A percentile compares a stretch with the other conserved stretches of the same genome.
phyloP scores from a whole-genome alignment of 2,888 invertebrate species.

The Mamestra brassicae region DNA sequence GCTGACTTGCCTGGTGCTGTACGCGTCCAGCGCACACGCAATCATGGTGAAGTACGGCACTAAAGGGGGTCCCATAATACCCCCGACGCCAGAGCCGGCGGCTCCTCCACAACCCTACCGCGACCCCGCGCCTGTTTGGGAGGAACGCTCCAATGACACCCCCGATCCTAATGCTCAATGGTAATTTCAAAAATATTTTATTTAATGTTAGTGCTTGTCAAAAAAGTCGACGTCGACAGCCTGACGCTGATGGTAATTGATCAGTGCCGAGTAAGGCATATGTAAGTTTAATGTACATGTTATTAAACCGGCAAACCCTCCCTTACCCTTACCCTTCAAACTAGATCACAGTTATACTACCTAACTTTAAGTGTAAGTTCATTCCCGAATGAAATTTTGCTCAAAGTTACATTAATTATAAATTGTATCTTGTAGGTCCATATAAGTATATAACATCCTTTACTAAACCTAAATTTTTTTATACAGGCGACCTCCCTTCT shows the following conservation, averaged over 20 bases:
- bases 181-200: conserved; percentile 76
- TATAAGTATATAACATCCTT: no score
- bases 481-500: conserved; percentile 84
- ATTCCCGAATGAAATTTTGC: no score
- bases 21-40: conserved; percentile 85
- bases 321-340: neutral
- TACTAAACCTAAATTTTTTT: conserved; percentile 24
- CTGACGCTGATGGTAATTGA: neutral
- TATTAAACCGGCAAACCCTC: neutral
- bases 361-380: no score
- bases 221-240: neutral
- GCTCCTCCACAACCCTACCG: conserved; percentile 89
- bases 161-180: conserved; percentile 92
- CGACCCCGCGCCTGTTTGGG: conserved; percentile 92
- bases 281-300: neutral
- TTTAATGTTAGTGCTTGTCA: neutral
- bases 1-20: conserved; percentile 87
- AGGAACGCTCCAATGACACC: conserved; percentile 89
- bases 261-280: neutral
- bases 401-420: no score
- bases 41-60: conserved; percentile 92
- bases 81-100: conserved; percentile 89
- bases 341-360: neutral
- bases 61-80: conserved; percentile 91
- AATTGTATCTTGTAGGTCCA: no score